A percentile compares a stretch with the other conserved stretches of the same genome.
Conservation (phyloP, 2,113 vertebrate genomes). For the Callipepla squamata region DNA sequence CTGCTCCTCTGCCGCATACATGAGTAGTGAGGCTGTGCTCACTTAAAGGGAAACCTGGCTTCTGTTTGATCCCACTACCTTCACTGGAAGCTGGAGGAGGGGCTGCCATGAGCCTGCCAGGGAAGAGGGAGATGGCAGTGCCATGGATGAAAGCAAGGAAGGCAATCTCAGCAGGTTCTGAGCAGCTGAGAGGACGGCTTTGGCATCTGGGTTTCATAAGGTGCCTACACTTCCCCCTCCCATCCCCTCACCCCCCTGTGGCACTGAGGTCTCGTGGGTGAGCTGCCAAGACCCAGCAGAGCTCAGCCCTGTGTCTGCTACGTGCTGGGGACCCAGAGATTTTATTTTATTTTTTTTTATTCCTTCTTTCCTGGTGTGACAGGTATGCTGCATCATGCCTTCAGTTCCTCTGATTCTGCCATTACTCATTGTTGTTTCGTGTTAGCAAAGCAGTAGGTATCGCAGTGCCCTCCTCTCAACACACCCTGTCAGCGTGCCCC, state of each 20-base stretch:
- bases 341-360: neutral
- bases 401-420: neutral
- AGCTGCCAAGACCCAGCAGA: neutral
- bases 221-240: neutral
- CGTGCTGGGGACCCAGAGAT: neutral
- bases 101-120: neutral
- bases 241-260: neutral
- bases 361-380: neutral
- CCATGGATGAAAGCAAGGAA: neutral
- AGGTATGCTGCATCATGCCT: conserved; percentile 10
- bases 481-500: neutral
- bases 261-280: neutral
- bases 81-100: neutral
- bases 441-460: conserved; percentile 16
- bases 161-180: neutral
- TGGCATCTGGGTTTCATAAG: neutral
- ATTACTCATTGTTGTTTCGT: conserved; percentile 30
- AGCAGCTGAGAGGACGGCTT: neutral
- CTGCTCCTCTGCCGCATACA: neutral
- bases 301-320: neutral
- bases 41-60: neutral
- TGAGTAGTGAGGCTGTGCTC: conserved; percentile 29
- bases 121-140: neutral
- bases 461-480: neutral
- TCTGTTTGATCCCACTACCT: neutral